phyloP scores from a whole-genome alignment of 2,888 invertebrate genomes.

The Alloscopus bannaensis region DNA sequence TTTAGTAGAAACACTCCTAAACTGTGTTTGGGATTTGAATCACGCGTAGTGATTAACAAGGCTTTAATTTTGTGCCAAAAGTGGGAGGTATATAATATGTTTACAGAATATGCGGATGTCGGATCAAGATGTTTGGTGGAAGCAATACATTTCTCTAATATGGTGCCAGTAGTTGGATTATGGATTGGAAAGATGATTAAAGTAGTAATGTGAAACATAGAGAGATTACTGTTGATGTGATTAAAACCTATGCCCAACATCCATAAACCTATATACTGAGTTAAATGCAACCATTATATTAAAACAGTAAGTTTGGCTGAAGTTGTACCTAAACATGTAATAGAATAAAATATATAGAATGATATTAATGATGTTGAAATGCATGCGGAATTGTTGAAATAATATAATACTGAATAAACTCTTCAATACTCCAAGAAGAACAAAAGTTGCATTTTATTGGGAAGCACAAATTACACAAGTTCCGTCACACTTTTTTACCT shows the following conservation, averaged over 20 bases:
- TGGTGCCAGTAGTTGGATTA: not conserved
- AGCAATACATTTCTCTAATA: too few species aligned
- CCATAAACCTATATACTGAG: not conserved
- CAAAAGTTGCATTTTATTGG: slow-evolving; percentile 53
- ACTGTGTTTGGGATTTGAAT: too few species aligned
- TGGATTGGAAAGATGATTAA: not conserved
- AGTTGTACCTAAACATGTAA: not conserved
- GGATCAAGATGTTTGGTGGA: too few species aligned
- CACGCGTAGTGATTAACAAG: too few species aligned
- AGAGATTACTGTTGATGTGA: not conserved
- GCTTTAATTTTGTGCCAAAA: slow-evolving; percentile 20
- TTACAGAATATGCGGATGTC: too few species aligned
- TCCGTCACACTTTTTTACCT: too few species aligned
- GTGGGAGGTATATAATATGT: too few species aligned
- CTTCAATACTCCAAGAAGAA: not conserved
- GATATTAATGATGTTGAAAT: not conserved
- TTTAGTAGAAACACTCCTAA: too few species aligned
- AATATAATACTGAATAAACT: not conserved
- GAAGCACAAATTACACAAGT: slow-evolving; percentile 62
- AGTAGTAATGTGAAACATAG: not conserved
- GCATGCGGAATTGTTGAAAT: not conserved
- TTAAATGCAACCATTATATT: not conserved
- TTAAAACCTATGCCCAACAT: not conserved
- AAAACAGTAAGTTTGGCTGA: not conserved
- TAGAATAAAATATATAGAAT: not conserved